A percentile compares a stretch with the other conserved stretches of the same genome.
These are phyloP conservation scores for Oryzias woworae DNA, from an alignment of 2,113 vertebrate genomes.

Conservation along the genomic window DNA sequence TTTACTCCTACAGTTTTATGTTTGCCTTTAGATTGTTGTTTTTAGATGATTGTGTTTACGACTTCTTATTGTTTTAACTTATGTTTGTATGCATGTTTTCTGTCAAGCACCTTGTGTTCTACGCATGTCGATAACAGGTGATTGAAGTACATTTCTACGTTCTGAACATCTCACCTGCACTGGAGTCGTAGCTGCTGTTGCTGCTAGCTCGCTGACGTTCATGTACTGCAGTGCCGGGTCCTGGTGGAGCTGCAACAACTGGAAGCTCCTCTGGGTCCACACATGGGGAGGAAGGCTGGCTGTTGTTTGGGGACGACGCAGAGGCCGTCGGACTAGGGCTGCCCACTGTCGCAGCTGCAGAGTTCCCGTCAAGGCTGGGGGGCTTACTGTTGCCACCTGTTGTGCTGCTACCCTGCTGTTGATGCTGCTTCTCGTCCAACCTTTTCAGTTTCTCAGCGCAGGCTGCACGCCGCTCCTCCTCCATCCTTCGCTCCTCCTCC, in stretches of 20 bases:
- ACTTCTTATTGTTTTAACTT: too few species aligned
- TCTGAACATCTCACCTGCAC: slow-evolving; percentile 70
- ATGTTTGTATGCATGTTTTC: too few species aligned
- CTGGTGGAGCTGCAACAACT: slow-evolving; percentile 44
- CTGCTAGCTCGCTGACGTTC: slow-evolving; percentile 75
- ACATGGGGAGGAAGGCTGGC: slow-evolving; percentile 78
- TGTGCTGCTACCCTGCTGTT: slow-evolving; percentile 49
- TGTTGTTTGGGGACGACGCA: slow-evolving; percentile 71
- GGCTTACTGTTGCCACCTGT: slow-evolving; percentile 51
- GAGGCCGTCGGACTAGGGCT: slow-evolving; percentile 75
- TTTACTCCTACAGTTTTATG: too few species aligned
- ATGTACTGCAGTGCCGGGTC: slow-evolving; percentile 49
- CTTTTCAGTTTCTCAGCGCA: slow-evolving; percentile 91
- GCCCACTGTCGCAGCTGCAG: slow-evolving; percentile 47
- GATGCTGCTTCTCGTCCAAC: slow-evolving; percentile 85
- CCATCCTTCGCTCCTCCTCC: slow-evolving; percentile 91
- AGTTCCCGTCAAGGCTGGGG: slow-evolving; percentile 66
- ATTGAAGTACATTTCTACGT: too few species aligned
- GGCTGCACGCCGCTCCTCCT: slow-evolving; percentile 89
- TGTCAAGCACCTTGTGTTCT: too few species aligned
- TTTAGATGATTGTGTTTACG: too few species aligned
- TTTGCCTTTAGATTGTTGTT: too few species aligned
- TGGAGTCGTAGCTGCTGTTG: slow-evolving; percentile 84
- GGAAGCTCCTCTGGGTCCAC: slow-evolving; percentile 76
- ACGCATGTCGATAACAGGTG: too few species aligned